Evolutionary conservation across 2,888 invertebrate genomes (phyloP).

Genomic region (Pammene aurita): DNA sequence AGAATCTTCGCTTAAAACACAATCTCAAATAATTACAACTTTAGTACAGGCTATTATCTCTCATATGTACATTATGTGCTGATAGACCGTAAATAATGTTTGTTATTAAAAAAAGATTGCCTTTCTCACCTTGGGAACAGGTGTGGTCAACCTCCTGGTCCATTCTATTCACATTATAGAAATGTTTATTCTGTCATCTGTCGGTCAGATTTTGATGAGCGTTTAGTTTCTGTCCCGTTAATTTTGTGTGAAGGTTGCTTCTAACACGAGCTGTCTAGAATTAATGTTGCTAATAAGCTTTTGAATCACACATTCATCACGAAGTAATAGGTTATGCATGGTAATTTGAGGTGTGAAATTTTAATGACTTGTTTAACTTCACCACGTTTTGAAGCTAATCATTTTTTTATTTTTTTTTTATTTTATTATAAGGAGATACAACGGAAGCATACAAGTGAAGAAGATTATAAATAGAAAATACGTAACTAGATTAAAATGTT

Average conservation of each 20-base stretch:
- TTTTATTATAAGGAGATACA: too few relatives aligned
- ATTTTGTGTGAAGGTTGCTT: constrained; percentile 58
- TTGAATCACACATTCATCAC: constrained; percentile 30
- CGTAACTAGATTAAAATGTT: too few relatives aligned
- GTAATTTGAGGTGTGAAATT: constrained; percentile 22
- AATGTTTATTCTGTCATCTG: constrained; percentile 50
- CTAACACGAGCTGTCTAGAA: constrained; percentile 50
- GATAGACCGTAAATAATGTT: constrained; percentile 47
- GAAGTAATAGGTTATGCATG: constrained; percentile 9
- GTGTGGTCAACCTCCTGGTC: constrained; percentile 59
- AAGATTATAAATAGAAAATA: too few relatives aligned
- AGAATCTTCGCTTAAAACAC: constrained; percentile 30
- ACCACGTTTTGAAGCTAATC: neutral
- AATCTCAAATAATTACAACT: constrained; percentile 15
- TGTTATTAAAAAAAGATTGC: constrained; percentile 46
- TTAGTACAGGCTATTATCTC: constrained; percentile 22
- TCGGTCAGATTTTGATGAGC: constrained; percentile 55
- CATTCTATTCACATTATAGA: constrained; percentile 47
- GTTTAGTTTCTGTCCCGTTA: constrained; percentile 54
- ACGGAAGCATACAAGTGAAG: too few relatives aligned
- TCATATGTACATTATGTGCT: constrained; percentile 17
- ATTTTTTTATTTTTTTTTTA: too few relatives aligned
- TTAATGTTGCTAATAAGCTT: constrained; percentile 29
- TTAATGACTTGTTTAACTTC: neutral
- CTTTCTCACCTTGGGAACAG: constrained; percentile 51